Conservation (phyloP, 2,113 vertebrate genomes). For the Syngnathus floridae region DNA sequence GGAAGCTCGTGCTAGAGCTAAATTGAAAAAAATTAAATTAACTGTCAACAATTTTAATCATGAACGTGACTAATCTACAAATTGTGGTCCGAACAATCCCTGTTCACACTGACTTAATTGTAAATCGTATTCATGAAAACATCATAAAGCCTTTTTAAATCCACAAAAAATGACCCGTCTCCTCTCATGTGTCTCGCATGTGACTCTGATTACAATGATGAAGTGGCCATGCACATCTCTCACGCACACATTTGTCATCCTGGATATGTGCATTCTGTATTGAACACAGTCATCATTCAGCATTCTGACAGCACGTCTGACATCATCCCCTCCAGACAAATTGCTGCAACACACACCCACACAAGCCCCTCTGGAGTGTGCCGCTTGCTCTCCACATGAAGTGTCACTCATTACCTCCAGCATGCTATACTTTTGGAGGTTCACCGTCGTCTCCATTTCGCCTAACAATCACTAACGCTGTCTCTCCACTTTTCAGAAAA, state of each 20-base stretch:
- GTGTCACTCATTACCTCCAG: slow-evolving; percentile 45
- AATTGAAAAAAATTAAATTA: too few species aligned
- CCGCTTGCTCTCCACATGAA: slow-evolving; percentile 27
- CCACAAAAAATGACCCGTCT: background rate
- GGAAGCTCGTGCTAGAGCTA: too few species aligned
- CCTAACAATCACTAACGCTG: slow-evolving; percentile 32
- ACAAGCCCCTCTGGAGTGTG: slow-evolving; percentile 31
- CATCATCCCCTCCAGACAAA: slow-evolving; percentile 32
- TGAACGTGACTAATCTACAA: too few species aligned
- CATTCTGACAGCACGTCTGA: slow-evolving; percentile 21
- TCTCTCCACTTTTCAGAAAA: slow-evolving; percentile 67
- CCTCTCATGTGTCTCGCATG: background rate
- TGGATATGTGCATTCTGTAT: slow-evolving; percentile 14
- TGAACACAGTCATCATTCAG: slow-evolving; percentile 23
- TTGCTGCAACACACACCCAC: slow-evolving; percentile 28
- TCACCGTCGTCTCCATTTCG: slow-evolving; percentile 21
- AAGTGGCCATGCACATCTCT: slow-evolving; percentile 2
- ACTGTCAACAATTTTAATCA: too few species aligned
- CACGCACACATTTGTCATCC: slow-evolving; percentile 9
- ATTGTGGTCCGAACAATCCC: too few species aligned
- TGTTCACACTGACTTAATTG: too few species aligned
- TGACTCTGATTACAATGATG: slow-evolving; percentile 1
- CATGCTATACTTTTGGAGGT: slow-evolving; percentile 13
- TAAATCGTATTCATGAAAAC: background rate
- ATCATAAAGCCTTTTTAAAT: background rate